Conservation (phyloP, 1,140 invertebrate species). For the Ooceraea biroi region DNA sequence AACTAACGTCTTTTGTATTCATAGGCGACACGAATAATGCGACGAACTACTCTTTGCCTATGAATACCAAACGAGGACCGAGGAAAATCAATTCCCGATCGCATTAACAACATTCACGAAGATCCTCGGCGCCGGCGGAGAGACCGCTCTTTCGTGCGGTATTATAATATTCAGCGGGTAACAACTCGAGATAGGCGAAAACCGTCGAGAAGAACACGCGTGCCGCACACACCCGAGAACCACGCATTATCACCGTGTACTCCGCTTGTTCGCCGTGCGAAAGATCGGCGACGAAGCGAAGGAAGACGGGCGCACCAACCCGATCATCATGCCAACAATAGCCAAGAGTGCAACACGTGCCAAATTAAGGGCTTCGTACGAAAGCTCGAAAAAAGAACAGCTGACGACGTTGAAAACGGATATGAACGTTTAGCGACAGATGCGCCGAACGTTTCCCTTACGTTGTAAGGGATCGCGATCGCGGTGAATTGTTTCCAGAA, state of each 20-base stretch:
- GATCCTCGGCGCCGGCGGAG: not conserved
- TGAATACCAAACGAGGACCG: slow-evolving; percentile 46
- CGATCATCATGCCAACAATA: slow-evolving; percentile 84
- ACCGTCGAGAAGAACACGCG: slow-evolving; percentile 61
- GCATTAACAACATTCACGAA: slow-evolving; percentile 36
- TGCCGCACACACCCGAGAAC: slow-evolving; percentile 38
- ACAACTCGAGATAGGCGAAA: slow-evolving; percentile 58
- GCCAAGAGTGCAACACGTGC: slow-evolving; percentile 83
- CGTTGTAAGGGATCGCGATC: not conserved
- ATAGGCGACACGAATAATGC: slow-evolving; percentile 23
- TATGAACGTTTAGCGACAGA: slow-evolving; percentile 31
- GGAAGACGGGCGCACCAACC: slow-evolving; percentile 57
- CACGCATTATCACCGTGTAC: slow-evolving; percentile 60
- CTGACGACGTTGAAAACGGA: slow-evolving; percentile 54
- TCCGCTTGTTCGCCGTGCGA: slow-evolving; percentile 56
- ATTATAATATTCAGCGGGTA: slow-evolving; percentile 53
- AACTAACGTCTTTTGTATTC: slow-evolving; percentile 41
- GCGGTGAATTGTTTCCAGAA: not conserved
- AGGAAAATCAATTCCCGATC: slow-evolving; percentile 52
- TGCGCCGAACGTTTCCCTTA: slow-evolving; percentile 7
- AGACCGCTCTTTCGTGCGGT: not conserved
- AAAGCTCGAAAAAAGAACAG: slow-evolving; percentile 59
- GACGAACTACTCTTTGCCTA: slow-evolving; percentile 8
- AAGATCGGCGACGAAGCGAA: slow-evolving; percentile 55
- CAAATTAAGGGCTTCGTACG: slow-evolving; percentile 83